Evolutionary conservation across 2,888 invertebrate species (phyloP).

Genomic region (Nebria brevicollis): DNA sequence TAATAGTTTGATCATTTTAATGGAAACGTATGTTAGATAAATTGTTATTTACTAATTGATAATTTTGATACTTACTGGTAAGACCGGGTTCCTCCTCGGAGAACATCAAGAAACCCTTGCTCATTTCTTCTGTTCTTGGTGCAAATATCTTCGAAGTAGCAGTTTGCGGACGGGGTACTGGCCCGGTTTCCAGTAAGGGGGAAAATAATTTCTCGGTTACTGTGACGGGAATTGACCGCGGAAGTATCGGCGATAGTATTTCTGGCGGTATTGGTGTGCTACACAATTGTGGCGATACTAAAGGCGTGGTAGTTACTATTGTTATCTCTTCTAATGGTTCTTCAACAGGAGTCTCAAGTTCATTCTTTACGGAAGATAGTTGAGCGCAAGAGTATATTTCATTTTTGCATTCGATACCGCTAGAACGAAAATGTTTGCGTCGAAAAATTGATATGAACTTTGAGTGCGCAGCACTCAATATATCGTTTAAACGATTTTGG

Average conservation of each 20-base stretch:
- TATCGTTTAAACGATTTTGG: too few relatives aligned
- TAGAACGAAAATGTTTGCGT: slow-evolving; percentile 60
- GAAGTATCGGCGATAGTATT: slow-evolving; percentile 44
- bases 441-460: too few relatives aligned
- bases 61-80: slow-evolving; percentile 77
- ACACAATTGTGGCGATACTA: slow-evolving; percentile 51
- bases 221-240: slow-evolving; percentile 48
- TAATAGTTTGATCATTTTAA: too few relatives aligned
- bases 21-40: too few relatives aligned
- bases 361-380: slow-evolving; percentile 60
- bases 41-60: neutral
- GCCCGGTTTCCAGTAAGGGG: slow-evolving; percentile 49
- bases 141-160: slow-evolving; percentile 82
- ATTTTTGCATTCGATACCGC: slow-evolving; percentile 82
- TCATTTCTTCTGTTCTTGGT: slow-evolving; percentile 91
- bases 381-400: slow-evolving; percentile 79
- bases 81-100: slow-evolving; percentile 84
- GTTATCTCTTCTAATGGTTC: slow-evolving; percentile 28
- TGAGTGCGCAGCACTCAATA: too few relatives aligned
- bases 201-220: slow-evolving; percentile 61
- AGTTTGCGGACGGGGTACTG: slow-evolving; percentile 67
- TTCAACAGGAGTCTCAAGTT: slow-evolving; percentile 51
- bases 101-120: slow-evolving; percentile 89
- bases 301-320: slow-evolving; percentile 25
- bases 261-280: slow-evolving; percentile 40